Base-by-base conservation (phyloP, 1,140 invertebrate species). In the Drosophila azteca region DNA sequence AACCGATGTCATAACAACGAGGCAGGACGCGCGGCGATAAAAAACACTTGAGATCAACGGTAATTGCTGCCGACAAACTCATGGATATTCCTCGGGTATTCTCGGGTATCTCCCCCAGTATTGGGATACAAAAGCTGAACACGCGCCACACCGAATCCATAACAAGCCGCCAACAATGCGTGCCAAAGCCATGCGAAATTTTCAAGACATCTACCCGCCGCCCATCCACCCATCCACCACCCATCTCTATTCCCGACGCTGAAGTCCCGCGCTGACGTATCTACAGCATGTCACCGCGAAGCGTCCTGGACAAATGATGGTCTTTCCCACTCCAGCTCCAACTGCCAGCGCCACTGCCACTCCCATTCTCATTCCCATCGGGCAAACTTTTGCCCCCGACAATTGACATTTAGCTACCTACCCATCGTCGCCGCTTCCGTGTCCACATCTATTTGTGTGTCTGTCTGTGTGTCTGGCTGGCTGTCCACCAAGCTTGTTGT, bases 21-120 rank as follows among this genome's bases (percentile, higher is more conserved):
- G 22, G n/a, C 22, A 22, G 35, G 49, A 69, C 63, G 50, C 63
- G 58, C 61, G 69, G 60, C 55, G 48, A 80, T 81, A 85, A 85
- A 87, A 82, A 85, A 78, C 81, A 87, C 81, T 85, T 59, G 62
- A 87, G 82, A 82, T 87, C 82, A 82, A 65, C 81, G 54, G 81
- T 87, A 85, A 85, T 85, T 85, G 81, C 77, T 78, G 77, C 82
- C 73, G 81, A 87, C 81, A 87, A 87, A 75, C 84, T 68, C 70
- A 39, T 39, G 79, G 69, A 70, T 72, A 46, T 58, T 69, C 48
- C 45, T n/a, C 54, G n/a, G 51, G 29, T 41, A 54, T 31, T 54
- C 54, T 63, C 17, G 20, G 20, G 41, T 20, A 51, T 39, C 52
- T 35, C 43, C 3, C 24, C 11, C 41, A 24, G 49, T 26, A 44